Evolutionary conservation across 2,888 invertebrate species (phyloP).

Genomic region (Polia nebulosa): DNA sequence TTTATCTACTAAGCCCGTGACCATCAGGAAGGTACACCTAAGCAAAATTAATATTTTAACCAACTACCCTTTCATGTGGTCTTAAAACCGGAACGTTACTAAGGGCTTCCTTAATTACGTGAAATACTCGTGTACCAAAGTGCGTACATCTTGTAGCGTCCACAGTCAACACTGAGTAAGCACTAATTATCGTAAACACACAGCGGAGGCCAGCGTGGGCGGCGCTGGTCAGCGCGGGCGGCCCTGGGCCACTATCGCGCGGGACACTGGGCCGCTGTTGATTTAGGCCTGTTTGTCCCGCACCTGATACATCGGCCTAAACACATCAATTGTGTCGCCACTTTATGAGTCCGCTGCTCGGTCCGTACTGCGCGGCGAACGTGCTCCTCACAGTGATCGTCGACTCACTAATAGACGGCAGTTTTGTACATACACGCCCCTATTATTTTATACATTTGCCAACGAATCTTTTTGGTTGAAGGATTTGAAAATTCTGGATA

Average conservation of each 20-base stretch:
- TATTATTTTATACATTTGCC: constrained; percentile 12
- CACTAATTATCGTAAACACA: constrained; percentile 66
- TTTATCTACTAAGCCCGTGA: neutral
- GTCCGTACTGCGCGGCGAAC: constrained; percentile 18
- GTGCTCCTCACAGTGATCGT: constrained; percentile 5
- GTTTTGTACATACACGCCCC: constrained; percentile 21
- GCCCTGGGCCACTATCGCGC: constrained; percentile 56
- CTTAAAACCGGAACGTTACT: constrained; percentile 19
- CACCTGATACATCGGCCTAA: constrained; percentile 64
- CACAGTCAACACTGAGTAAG: constrained; percentile 55
- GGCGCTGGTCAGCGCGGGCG: constrained; percentile 39
- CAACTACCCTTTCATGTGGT: constrained; percentile 19
- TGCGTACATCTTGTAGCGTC: constrained; percentile 39
- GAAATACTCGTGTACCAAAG: constrained; percentile 21
- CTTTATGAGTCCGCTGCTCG: constrained; percentile 52
- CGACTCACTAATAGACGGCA: neutral
- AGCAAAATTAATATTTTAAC: constrained; percentile 11
- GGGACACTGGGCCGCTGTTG: constrained; percentile 60
- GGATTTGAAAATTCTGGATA: neutral
- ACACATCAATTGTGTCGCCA: constrained; percentile 65
- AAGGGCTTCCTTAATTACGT: constrained; percentile 25
- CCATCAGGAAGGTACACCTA: neutral
- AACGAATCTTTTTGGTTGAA: neutral
- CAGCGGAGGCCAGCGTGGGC: constrained; percentile 27
- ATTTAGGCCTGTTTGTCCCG: constrained; percentile 66